Conservation (phyloP, 2,797 vertebrate genomes). For the Smutsia gigantea region DNA sequence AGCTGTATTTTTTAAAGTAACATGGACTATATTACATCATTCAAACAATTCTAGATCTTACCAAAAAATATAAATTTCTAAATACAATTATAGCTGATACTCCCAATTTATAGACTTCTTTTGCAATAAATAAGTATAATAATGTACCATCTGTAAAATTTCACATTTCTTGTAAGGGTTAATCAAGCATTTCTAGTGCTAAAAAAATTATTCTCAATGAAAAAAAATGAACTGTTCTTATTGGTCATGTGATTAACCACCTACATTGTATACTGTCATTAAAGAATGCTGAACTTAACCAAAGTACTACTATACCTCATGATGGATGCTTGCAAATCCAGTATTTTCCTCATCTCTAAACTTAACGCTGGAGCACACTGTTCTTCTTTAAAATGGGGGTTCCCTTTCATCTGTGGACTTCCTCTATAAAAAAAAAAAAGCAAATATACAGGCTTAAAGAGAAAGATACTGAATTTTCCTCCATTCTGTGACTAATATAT, state of each 20-base stretch:
- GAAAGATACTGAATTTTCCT: slow-evolving; percentile 50
- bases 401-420: slow-evolving; percentile 93
- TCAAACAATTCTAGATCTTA: slow-evolving; percentile 46
- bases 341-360: slow-evolving; percentile 96
- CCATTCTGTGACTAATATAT: neutral
- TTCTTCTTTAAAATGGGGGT: slow-evolving; percentile 96
- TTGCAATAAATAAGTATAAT: slow-evolving; percentile 13
- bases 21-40: neutral
- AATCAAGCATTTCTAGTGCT: slow-evolving; percentile 19
- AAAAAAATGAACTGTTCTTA: slow-evolving; percentile 44
- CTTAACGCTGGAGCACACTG: slow-evolving; percentile 96
- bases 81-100: neutral
- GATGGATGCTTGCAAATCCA: slow-evolving; percentile 96
- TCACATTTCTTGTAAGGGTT: neutral
- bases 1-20: slow-evolving; percentile 28
- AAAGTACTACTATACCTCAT: slow-evolving; percentile 90
- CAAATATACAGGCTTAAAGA: slow-evolving; percentile 41
- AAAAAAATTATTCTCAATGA: slow-evolving; percentile 8
- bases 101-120: neutral
- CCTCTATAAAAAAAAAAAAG: slow-evolving; percentile 88
- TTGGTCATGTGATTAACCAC: neutral
- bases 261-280: neutral
- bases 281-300: slow-evolving; percentile 41
- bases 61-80: neutral
- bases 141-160: neutral